Evolutionary conservation across 2,888 invertebrate genomes (phyloP), one percentile per base, ranked within the genome.

Genomic region (Magallana nippona): DNA sequence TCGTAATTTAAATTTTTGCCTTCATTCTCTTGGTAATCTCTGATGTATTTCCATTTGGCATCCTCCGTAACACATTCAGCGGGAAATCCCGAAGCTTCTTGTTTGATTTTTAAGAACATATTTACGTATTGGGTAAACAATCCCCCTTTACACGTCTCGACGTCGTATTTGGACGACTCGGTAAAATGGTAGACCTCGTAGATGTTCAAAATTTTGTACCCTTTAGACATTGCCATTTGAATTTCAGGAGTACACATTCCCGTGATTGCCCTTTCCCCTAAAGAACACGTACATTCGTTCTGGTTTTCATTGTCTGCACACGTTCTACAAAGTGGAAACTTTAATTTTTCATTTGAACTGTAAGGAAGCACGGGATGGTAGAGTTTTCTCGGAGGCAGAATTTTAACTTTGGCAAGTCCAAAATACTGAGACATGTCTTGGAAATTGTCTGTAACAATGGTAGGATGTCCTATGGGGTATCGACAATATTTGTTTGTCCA

Each of bases 261-360:
- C 77, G 77, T 77, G 32, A 77, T 77, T 5, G 77, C 77, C n/a
- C 32, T 77, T 77, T 77, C 32, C 32, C 32, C 77, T 77, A 77
- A 17, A 77, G 77, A 77, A 85, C 94, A 93, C 3, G n/a, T 77
- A 83, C 94, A 94, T 0, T 81, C 55, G 1, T 84, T 57, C 57
- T 90, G 87, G 63, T 87, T 85, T 77, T 90, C 78, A 44, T 79
- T 86, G 60, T 93, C 90, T 0, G 55, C 83, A 80, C 86, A 87
- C 0, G 86, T 89, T n/a, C 89, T 83, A 88, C 94, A 94, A 5
- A 94, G 55, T 1, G 90, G 86, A 88, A 94, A 94, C 86, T 93
- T 89, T 27, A 94, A 83, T 84, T 91, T 91, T 0, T 3, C 87
- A 80, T 91, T 88, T 60, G 90, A 88, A 82, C 89, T 86, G 5